These are phyloP conservation scores for Nephotettix cincticeps DNA, from an alignment of 1,140 invertebrate species.

Conservation along the genomic window DNA sequence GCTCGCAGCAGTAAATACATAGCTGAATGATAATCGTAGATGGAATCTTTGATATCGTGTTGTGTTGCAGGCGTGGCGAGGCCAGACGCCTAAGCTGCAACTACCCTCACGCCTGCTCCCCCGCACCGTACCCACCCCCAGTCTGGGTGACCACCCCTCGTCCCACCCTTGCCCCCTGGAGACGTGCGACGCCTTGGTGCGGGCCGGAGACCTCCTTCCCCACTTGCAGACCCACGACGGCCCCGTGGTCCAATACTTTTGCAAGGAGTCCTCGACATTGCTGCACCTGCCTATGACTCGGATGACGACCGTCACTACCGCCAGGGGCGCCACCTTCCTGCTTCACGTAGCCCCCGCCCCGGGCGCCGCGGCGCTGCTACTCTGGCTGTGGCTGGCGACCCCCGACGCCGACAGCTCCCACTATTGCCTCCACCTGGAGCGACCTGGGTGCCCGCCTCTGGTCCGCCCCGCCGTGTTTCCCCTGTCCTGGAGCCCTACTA, in stretches of 20 bases:
- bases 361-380: not conserved
- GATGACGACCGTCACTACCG: conserved; percentile 8
- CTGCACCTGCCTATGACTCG: conserved; percentile 21
- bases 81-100: not conserved
- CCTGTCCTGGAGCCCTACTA: not conserved
- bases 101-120: not conserved
- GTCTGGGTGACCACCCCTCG: not conserved
- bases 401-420: not conserved
- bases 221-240: conserved; percentile 36
- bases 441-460: conserved; percentile 4
- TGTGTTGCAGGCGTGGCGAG: not conserved
- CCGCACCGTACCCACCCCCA: not conserved
- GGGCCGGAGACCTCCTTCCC: not conserved
- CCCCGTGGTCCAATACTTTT: conserved; percentile 38
- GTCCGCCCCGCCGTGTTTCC: conserved; percentile 21
- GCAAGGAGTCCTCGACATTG: not conserved
- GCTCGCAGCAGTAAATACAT: too few species aligned
- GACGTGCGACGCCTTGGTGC: not conserved
- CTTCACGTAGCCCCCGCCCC: conserved; percentile 2
- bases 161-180: conserved; percentile 18
- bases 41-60: too few species aligned
- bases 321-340: conserved; percentile 5
- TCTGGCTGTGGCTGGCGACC: conserved; percentile 26
- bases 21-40: too few species aligned
- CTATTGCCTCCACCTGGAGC: conserved; percentile 12